Evolutionary conservation across 1,140 invertebrate species (phyloP), one percentile per base, ranked within the genome.

Genomic region (Diachasmimorpha longicaudata): DNA sequence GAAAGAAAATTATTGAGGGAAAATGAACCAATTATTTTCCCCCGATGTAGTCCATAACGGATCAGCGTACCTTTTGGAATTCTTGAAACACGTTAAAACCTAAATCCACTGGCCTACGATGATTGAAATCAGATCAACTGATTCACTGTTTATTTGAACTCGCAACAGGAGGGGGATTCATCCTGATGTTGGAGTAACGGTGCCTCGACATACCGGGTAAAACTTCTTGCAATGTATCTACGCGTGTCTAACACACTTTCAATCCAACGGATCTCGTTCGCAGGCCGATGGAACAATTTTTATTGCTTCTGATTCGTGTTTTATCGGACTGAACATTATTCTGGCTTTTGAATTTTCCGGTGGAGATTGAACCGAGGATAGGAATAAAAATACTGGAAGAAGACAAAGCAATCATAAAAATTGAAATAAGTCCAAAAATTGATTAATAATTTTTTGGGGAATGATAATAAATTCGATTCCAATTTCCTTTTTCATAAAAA

Each of bases 161-260:
- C 23, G 31, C 2, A 3, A 25, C 48, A 14, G 14, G 21, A 25
- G 19, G 58, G 19, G 23, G 23, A 63, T 63, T 25, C 58, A 63
- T 63, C 58, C 58, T 63, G 23, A 23, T 23, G 19, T 63, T 31
- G 58, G 23, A 6, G 5, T 63, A 63, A 63, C 58, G 58, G 58
- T 63, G 23, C 19, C 23, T 63, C 23, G 23, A 63, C 58, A 63
- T 63, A 63, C 58, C 58, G 23, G 48, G 48, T 31, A 23, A 63
- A 63, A 31, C 23, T 63, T 31, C 19, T 23, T 63, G 58, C 58
- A 63, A 63, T 63, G 48, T 52, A 63, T 63, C 58, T 63, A 63
- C 58, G 58, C 58, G 58, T 63, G 58, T 63, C 58, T 63, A 63
- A 63, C 58, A 63, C 58, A 63, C 58, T 63, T 63, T 63, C 58